Base-by-base conservation (phyloP, 2,888 invertebrate species). In the Pterostichus madidus region DNA sequence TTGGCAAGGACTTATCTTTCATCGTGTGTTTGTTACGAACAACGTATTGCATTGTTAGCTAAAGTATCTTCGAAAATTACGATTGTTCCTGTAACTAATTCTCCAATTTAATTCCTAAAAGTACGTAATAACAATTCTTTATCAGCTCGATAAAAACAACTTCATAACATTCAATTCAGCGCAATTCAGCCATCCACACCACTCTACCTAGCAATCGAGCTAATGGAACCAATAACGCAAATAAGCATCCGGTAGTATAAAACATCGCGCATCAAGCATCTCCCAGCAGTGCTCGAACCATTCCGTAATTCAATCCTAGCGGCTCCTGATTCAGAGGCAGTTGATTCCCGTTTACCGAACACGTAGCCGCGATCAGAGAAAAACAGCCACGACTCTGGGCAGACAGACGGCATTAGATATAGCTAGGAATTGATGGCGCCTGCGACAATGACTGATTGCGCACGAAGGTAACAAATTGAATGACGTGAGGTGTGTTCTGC, bases 391-490 rank as follows among this genome's bases (percentile, higher is more conserved):
- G 49, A 46, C 15, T 46, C n/a, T 13, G 39, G 76, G n/a, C 53
- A 77, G 77, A 77, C 77, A 59, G 59, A 77, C 77, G 59, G 77
- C 77, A 77, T 77, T 77, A 77, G 77, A 79, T 15, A 68, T 52
- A 68, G 79, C 11, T n/a, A 79, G 49, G 79, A 84, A 84, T 84
- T 85, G 84, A 84, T 84, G 84, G 83, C 80, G 81, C 73, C 80
- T 52, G 83, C 76, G 84, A 84, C 84, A 84, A 85, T 81, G 84
- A 84, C 83, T 84, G 84, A 85, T 84, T 84, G 84, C 83, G 59
- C 64, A 79, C 81, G 79, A 75, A 71, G 71, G 76, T 77, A 84
- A 84, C 84, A 84, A 84, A 84, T 84, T 84, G 79, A 77, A 35
- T 73, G 83, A 71, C 83, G 71, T 52, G 75, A 79, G 78, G 73